phyloP scores from a whole-genome alignment of 1,140 invertebrate species.

The Dinothrombium tinctorium region DNA sequence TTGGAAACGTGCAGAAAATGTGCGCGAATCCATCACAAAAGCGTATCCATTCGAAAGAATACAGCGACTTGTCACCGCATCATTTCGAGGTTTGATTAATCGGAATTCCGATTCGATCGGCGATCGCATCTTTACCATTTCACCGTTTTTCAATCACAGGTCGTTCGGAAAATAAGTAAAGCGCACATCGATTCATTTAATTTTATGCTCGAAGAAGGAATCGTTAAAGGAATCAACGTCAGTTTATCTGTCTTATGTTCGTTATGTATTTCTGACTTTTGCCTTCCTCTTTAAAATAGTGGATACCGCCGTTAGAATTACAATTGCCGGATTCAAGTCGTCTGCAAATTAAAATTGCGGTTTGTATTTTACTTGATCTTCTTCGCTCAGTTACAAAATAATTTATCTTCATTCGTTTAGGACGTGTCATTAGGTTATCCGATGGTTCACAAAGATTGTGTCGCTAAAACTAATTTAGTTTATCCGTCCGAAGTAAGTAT shows the following conservation, averaged over 20 bases:
- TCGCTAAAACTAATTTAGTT: constrained; percentile 16
- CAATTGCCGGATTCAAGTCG: constrained; percentile 36
- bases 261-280: neutral
- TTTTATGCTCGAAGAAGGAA: constrained; percentile 50
- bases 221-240: constrained; percentile 36
- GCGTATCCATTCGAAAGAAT: neutral
- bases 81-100: neutral
- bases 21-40: too few relatives aligned
- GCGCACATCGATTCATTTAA: constrained; percentile 81
- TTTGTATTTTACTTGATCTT: constrained; percentile 16
- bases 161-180: constrained; percentile 18
- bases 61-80: neutral
- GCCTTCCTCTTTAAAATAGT: constrained; percentile 17
- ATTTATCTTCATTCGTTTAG: constrained; percentile 12
- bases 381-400: neutral
- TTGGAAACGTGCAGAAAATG: too few relatives aligned
- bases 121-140: neutral
- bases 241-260: constrained; percentile 5
- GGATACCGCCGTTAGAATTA: constrained; percentile 42
- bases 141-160: constrained; percentile 5
- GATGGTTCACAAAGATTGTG: constrained; percentile 12
- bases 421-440: constrained; percentile 6
- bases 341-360: constrained; percentile 36
- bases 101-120: neutral
- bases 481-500: constrained; percentile 21